Evolutionary conservation across 2,113 vertebrate species (phyloP).

Genomic region (Pungitius pungitius): DNA sequence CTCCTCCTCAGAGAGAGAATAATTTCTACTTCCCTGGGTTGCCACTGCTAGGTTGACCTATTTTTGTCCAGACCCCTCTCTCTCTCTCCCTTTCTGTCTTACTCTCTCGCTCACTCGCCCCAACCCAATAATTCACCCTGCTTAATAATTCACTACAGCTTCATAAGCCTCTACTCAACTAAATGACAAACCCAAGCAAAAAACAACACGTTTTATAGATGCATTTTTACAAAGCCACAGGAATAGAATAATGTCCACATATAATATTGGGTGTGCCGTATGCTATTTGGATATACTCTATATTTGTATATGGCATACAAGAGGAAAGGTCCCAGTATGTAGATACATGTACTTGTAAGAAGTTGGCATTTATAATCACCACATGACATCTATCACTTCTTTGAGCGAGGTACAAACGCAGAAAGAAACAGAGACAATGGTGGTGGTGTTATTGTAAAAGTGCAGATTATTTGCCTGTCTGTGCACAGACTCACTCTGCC

Average conservation of each 20-base stretch:
- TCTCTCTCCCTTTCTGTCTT: constrained; percentile 32
- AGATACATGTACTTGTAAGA: neutral
- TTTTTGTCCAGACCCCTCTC: constrained; percentile 76
- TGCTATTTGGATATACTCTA: neutral
- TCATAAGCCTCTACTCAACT: constrained; percentile 65
- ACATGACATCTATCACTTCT: constrained; percentile 23
- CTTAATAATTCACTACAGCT: constrained; percentile 80
- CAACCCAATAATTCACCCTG: constrained; percentile 77
- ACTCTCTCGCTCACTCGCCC: constrained; percentile 53
- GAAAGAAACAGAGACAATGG: constrained; percentile 24
- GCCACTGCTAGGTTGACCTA: constrained; percentile 80
- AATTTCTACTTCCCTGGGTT: constrained; percentile 79
- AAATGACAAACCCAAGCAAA: constrained; percentile 61
- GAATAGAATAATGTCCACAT: constrained; percentile 28
- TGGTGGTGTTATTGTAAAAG: constrained; percentile 65
- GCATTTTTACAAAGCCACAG: constrained; percentile 18
- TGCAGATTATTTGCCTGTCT: constrained; percentile 72
- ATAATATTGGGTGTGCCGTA: neutral
- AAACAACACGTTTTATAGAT: constrained; percentile 50
- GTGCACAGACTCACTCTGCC: constrained; percentile 54
- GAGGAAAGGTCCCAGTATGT: neutral
- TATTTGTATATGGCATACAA: neutral
- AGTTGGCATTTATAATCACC: constrained; percentile 19
- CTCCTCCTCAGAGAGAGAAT: constrained; percentile 74
- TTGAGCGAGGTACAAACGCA: neutral